Conservation (phyloP, 64 coral and sea anemone genomes). For the Dendronephthya gigantea region DNA sequence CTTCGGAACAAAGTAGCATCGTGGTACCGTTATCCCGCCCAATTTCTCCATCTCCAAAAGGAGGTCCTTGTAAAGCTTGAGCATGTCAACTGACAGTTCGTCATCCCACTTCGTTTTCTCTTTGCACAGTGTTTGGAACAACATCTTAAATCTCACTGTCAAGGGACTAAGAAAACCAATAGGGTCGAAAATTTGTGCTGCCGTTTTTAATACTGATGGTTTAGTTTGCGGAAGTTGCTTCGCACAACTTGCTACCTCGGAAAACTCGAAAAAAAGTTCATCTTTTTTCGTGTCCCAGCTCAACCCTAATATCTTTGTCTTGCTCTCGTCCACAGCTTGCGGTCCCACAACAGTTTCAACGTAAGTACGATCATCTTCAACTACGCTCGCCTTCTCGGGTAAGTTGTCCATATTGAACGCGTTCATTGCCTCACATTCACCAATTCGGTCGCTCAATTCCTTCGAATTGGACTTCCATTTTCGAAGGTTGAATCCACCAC, state of each 20-base stretch:
- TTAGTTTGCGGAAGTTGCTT: neutral
- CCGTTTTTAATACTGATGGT: neutral
- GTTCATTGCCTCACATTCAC: neutral
- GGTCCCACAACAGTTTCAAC: neutral
- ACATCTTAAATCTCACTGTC: slow-evolving; percentile 2
- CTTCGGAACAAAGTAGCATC: too few species aligned
- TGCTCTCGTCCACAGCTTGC: neutral
- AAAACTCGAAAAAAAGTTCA: neutral
- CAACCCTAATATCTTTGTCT: neutral
- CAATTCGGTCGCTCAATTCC: neutral
- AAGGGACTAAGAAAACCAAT: neutral
- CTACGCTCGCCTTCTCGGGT: neutral
- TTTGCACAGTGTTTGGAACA: neutral
- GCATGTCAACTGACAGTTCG: neutral
- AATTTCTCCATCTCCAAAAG: neutral
- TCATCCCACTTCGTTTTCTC: neutral
- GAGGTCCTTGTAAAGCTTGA: neutral
- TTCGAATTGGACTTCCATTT: neutral
- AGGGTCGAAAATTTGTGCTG: neutral
- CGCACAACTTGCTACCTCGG: neutral
- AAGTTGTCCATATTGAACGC: neutral
- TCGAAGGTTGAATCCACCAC: neutral
- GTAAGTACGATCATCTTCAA: neutral
- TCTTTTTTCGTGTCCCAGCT: neutral
- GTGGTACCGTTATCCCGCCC: neutral